Percentiles rank a stretch among this genome's conserved stretches.
Conservation (phyloP, 2,113 vertebrate species). For the Probosciger aterrimus region DNA sequence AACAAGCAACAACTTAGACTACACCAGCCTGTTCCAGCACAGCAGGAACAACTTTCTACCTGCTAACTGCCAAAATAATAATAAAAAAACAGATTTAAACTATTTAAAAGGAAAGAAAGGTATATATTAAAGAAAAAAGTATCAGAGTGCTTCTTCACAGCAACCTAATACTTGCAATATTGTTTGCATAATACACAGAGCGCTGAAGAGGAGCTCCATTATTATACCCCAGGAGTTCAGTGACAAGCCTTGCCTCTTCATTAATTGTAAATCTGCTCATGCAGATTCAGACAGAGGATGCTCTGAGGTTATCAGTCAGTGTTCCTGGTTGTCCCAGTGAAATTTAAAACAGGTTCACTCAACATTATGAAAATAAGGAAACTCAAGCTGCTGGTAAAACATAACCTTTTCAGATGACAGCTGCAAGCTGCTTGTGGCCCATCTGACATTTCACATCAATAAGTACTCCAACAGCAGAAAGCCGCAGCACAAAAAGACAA, state of each 20-base stretch:
- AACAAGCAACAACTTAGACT: constrained; percentile 25
- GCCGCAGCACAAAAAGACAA: not conserved
- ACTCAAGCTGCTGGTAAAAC: not conserved
- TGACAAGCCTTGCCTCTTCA: not conserved
- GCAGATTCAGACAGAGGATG: not conserved
- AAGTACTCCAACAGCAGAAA: not conserved
- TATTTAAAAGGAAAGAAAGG: not conserved
- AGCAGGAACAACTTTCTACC: not conserved
- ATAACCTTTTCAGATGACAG: not conserved
- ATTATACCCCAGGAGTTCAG: not conserved
- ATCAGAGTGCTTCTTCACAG: not conserved
- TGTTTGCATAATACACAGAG: not conserved
- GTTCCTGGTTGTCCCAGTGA: not conserved
- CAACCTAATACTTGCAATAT: not conserved
- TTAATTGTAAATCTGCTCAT: not conserved
- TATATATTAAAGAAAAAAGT: not conserved
- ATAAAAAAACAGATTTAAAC: not conserved
- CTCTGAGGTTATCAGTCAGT: not conserved
- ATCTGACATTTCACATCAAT: not conserved
- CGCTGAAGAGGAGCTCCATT: not conserved
- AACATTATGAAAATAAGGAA: not conserved
- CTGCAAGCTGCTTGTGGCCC: not conserved
- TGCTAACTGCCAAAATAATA: not conserved
- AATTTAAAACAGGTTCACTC: not conserved
- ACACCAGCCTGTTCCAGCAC: constrained; percentile 3